Conservation (phyloP, 2,113 vertebrate genomes). For the Cinclus cinclus region DNA sequence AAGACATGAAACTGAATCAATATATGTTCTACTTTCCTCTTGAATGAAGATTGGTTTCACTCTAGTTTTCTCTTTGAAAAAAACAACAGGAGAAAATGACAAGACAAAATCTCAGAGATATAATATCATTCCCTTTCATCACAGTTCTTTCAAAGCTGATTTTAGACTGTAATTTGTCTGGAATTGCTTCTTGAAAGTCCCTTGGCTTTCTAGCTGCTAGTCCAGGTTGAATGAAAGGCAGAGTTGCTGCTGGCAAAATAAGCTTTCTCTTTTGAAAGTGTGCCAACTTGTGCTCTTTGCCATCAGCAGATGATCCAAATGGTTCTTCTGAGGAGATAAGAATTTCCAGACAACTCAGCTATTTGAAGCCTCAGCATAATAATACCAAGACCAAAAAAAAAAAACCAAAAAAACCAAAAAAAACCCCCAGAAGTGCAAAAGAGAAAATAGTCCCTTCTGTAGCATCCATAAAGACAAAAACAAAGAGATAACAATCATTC, state of each 20-base stretch:
- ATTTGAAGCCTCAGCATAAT: neutral
- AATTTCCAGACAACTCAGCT: constrained; percentile 25
- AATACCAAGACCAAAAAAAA: neutral
- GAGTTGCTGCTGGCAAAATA: constrained; percentile 31
- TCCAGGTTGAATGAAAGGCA: constrained; percentile 35
- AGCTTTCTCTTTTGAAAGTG: neutral
- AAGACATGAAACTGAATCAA: neutral
- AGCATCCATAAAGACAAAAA: neutral
- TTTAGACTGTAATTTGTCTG: neutral
- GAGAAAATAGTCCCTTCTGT: neutral
- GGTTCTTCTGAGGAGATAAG: constrained; percentile 23
- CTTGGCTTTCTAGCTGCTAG: neutral
- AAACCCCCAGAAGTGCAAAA: neutral
- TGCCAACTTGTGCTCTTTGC: neutral
- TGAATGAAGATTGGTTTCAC: neutral
- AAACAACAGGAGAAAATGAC: neutral
- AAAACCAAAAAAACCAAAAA: neutral
- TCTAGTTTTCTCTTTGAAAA: neutral
- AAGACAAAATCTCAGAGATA: neutral
- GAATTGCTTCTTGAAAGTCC: neutral
- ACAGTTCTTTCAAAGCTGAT: neutral
- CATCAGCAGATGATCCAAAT: constrained; percentile 10
- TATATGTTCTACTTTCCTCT: neutral
- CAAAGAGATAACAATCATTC: neutral
- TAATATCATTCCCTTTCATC: neutral